These are phyloP conservation scores for Parnassius glacialis DNA, from an alignment of 2,888 invertebrate species.

Conservation along the genomic window DNA sequence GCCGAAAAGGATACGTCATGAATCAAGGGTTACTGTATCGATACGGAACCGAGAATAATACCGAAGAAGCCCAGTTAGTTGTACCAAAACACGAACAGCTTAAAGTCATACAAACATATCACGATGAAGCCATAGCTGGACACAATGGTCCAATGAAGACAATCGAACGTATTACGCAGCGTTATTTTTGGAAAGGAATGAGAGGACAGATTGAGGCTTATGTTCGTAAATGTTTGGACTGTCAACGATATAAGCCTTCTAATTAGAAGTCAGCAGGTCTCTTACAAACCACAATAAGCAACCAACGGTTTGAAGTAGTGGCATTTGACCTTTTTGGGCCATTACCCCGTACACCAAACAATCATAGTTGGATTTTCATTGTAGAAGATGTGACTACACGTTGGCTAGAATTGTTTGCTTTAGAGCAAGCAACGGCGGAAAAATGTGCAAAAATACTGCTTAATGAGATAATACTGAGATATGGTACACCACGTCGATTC, in stretches of 20 bases:
- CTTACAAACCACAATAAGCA: no score
- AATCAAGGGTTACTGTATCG: conserved; percentile 37
- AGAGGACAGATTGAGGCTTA: no score
- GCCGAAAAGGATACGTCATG: conserved; percentile 34
- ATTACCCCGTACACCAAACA: conserved; percentile 28
- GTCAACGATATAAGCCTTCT: no score
- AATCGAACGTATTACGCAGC: conserved; percentile 15
- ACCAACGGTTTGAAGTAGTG: no score
- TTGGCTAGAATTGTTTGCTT: conserved; percentile 31
- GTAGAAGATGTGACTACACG: conserved; percentile 32
- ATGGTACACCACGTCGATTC: no score
- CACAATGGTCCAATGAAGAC: conserved; percentile 1
- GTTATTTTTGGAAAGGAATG: no score
- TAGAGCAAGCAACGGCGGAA: no score
- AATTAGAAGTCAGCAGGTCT: no score
- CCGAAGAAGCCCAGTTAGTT: conserved; percentile 34
- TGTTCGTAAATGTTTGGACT: no score
- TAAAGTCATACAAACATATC: conserved; percentile 31
- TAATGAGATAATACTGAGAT: no score
- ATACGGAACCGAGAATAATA: conserved; percentile 25
- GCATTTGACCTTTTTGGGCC: conserved; percentile 32
- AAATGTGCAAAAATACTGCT: no score
- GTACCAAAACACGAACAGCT: conserved; percentile 34
- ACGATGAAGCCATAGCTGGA: conserved; percentile 34
- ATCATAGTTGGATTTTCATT: conserved; percentile 36